Conservation (phyloP, 2,888 invertebrate species). For the Drosophila diplacantha region DNA sequence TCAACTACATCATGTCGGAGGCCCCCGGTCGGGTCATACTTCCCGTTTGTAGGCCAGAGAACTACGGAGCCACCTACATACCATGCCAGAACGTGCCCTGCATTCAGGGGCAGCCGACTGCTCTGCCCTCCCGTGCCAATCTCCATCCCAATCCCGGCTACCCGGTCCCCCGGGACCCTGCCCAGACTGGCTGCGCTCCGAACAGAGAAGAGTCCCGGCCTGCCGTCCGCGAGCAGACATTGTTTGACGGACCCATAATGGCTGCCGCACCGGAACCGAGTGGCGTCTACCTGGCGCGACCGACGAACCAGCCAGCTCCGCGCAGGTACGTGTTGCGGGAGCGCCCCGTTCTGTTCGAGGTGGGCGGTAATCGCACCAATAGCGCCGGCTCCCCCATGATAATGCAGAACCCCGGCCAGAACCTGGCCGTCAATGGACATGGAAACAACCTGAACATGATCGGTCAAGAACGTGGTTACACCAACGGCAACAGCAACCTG, state of each 20-base stretch:
- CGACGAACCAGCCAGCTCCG: background rate
- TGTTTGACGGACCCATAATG: background rate
- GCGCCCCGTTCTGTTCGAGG: constrained; percentile 22
- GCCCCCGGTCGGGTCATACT: background rate
- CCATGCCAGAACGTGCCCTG: constrained; percentile 1
- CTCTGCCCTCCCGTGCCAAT: background rate
- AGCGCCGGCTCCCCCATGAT: constrained; percentile 2
- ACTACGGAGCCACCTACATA: background rate
- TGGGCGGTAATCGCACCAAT: constrained; percentile 5
- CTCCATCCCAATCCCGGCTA: background rate
- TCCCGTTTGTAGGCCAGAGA: background rate
- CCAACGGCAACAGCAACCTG: background rate
- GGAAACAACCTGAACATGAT: background rate
- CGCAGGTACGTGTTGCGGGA: constrained; percentile 2
- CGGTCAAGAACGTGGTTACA: background rate
- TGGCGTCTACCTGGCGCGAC: background rate
- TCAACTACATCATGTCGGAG: constrained; percentile 10
- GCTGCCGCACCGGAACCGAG: no score
- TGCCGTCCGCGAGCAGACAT: background rate
- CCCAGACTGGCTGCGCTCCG: background rate
- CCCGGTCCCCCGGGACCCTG: background rate
- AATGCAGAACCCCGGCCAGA: constrained; percentile 3
- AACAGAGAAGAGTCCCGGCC: background rate
- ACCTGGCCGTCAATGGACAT: background rate
- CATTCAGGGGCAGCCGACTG: background rate